These are phyloP conservation scores for Solenopsis fugax DNA, from an alignment of 1,140 invertebrate genomes.

Conservation along the genomic window DNA sequence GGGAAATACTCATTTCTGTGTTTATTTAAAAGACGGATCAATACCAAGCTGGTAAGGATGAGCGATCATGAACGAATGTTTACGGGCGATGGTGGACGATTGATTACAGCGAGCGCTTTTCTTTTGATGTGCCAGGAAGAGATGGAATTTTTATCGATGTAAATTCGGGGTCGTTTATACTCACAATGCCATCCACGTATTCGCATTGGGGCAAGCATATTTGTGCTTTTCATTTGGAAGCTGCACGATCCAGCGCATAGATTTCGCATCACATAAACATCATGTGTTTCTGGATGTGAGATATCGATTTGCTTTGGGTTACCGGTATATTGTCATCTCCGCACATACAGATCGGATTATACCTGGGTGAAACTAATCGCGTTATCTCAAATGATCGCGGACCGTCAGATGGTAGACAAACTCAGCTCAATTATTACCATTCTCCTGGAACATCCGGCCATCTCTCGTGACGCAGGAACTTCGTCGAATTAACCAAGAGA, in stretches of 20 bases:
- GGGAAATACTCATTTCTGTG: background rate
- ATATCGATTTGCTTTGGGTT: slow-evolving; percentile 22
- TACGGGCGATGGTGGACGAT: background rate
- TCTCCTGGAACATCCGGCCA: slow-evolving; percentile 34
- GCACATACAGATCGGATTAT: slow-evolving; percentile 24
- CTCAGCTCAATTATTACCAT: slow-evolving; percentile 32
- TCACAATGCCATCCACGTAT: background rate
- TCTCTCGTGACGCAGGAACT: background rate
- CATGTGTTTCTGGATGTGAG: background rate
- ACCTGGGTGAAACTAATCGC: slow-evolving; percentile 28
- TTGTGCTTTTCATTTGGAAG: background rate
- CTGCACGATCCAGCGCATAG: background rate
- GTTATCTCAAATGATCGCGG: slow-evolving; percentile 19
- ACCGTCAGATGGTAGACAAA: slow-evolving; percentile 30
- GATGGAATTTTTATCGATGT: background rate
- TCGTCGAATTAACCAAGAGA: background rate
- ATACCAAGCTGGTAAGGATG: background rate
- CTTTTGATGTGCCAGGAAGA: background rate
- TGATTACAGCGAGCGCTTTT: background rate
- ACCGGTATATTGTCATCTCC: slow-evolving; percentile 22
- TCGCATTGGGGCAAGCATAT: background rate
- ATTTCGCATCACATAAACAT: slow-evolving; percentile 5
- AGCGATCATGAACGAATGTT: background rate
- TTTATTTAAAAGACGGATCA: background rate
- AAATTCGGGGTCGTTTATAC: background rate